Percentiles rank a stretch among this genome's conserved stretches.
Evolutionary conservation across 2,113 vertebrate genomes (phyloP).

Genomic region (Nymphicus hollandicus): DNA sequence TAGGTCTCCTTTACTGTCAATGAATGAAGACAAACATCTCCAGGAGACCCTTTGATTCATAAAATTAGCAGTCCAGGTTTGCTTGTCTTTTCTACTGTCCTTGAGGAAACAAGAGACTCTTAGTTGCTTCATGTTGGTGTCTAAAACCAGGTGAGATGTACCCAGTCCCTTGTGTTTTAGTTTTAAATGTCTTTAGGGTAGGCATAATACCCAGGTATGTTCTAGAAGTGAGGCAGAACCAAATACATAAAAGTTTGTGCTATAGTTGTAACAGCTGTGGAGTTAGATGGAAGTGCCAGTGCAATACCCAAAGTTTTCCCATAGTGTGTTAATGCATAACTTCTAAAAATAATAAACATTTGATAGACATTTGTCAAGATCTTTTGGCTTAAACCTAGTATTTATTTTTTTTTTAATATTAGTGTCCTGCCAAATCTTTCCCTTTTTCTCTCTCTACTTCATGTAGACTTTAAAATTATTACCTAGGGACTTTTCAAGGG

Average conservation of each 20-base stretch:
- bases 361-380: neutral
- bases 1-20: neutral
- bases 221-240: neutral
- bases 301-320: neutral
- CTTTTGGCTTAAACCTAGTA: neutral
- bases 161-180: rapidly evolving
- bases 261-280: neutral
- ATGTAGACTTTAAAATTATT: slow-evolving; percentile 9
- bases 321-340: neutral
- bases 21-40: neutral
- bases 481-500: slow-evolving; percentile 29
- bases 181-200: neutral
- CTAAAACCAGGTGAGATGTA: neutral
- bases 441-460: slow-evolving; percentile 16
- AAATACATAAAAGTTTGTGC: neutral
- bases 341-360: neutral
- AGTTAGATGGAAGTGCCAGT: neutral
- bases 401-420: neutral
- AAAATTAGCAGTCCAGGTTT: neutral
- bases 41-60: neutral
- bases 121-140: neutral
- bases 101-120: neutral
- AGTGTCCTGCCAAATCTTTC: slow-evolving; percentile 36
- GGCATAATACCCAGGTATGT: neutral
- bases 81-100: neutral